Base-by-base conservation (phyloP, 2,113 vertebrate genomes). In the Corvus moneduloides region DNA sequence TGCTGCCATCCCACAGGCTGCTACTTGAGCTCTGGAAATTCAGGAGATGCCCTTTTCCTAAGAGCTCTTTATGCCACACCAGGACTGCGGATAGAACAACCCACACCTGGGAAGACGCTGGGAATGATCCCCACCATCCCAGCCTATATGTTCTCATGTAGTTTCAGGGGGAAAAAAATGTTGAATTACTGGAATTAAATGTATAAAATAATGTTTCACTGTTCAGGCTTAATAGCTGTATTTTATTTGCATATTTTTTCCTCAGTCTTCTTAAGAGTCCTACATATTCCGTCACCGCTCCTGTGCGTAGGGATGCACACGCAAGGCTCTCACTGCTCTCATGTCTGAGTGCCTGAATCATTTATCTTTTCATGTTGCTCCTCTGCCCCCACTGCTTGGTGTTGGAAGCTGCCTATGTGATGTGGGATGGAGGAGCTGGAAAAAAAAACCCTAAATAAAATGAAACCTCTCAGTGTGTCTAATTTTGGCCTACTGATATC, bases 331-430 rank as follows among this genome's bases (percentile, higher is more conserved):
- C 9, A 0, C 44, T 28, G 81, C 56, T 66, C 91, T 28, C 66
- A 5, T 10, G 56, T 64, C 89, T 41, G 39, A 89, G 69, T 4
- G 55, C 91, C 96, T 97, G 95, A 91, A 95, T 94, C 92, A 93
- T 95, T 83, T 72, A 75, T 96, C 97, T 96, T 97, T 95, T 87
- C 95, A 79, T 51, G 93, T 76, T 93, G 94, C 81, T 96, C 52
- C 96, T 96, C 96, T 97, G 90, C 97, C 95, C 95, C 95, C 90
- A 82, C 92, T 54, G 88, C 96, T n/a, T 95, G 93, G 86, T 95
- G 94, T 19, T 90, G 96, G 96, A 94, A 97, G 95, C 87, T 59
- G 96, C 62, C 49, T 68, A 67, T 66, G 88, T 89, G 93, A 95
- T 11, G 28, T 85, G 90, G 91, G 88, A 95, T 52, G 84, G 86